Base-by-base conservation (phyloP, 2,888 invertebrate genomes). In the Andrena bucephala region DNA sequence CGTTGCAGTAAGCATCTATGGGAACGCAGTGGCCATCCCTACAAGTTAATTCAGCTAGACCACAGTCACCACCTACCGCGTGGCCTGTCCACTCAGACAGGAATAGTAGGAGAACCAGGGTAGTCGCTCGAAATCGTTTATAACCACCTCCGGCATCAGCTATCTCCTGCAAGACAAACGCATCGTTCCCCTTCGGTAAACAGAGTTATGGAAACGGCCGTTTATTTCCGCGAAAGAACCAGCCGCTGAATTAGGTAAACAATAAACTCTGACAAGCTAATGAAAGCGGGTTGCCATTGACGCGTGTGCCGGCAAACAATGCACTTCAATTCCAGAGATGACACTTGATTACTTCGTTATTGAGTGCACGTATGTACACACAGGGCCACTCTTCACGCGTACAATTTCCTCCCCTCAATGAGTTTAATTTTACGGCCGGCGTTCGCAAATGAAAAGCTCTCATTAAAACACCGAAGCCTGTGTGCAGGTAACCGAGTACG, bases 1-100 rank as follows among this genome's bases (percentile, higher is more conserved):
- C 97, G 94, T 98, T 97, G 95, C 98, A 98, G 94, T 97, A 98
- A 89, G 96, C 96, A 95, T 98, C 98, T 85, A 97, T 95, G 31
- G 97, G 96, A 93, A 98, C 96, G 94, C 98, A 98, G 89, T 95
- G 95, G 77, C 96, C 96, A 91, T 96, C 96, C 85, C 96, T 95
- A 94, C 97, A 97, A 50, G 96, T 95, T 94, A 96, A 96, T 94
- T 97, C 97, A 87, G 97, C 97, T 89, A 97, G 96, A 92, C 97
- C 96, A 94, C 98, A 98, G 91, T 96, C 91, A 67, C 91, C 90
- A 57, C 87, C 89, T 63, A 36, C 63, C 60, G 77, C 84, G 59
- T 71, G 65, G 73, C 78, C 85, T 10, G 87, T 72, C 74, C 77
- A 70, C 42, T 77, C 77, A 20, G 84, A 68, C 65, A 91, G 68